Evolutionary conservation across 23 tunicate genomes (phyloP), one percentile per base, ranked within the genome.

Genomic region (Diplosoma virens): DNA sequence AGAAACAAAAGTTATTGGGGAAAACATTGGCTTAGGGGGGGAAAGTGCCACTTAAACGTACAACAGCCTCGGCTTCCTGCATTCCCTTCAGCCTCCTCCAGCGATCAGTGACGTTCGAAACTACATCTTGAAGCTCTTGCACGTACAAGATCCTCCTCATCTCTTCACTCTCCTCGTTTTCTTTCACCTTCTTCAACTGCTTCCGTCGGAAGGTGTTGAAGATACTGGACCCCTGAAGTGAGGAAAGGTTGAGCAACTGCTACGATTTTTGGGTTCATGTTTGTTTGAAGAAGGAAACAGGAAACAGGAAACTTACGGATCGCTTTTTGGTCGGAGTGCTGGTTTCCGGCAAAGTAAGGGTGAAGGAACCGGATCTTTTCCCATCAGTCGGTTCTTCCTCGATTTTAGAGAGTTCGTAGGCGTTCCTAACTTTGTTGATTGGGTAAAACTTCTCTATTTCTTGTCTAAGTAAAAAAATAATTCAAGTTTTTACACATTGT

Each of bases 41-140:
- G 14, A 41, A 41, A 55, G 4, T 55, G 17, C 20, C 20, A 61
- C 21, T 5, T 26, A 61, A 27, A 47, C 90, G 53, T 16, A 90
- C 97, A 79, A 90, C 97, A 9, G 97, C 97, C 2, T 88, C 79
- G 29, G 73, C 78, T 20, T 64, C 66, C 9, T 55, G 73, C 83
- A 90, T 79, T 75, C 97, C 97, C 67, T 72, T 79, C 50, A 81
- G 47, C 59, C 76, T 90, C 28, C 88, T 59, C 97, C 97, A 90
- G 26, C 97, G 82, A 32, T 90, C 90, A 25, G 82, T 75, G 25
- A 90, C 82, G 47, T 90, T 90, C 21, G 90, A 79, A 24, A 66
- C 54, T 0, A 90, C 69, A 70, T 90, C 97, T 71, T 84, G 83
- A 5, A 90, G 66, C 58, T 90, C 97, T 30, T 90, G 90, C 3